Evolutionary conservation across 37 sponge, comb jelly and placozoan species (phyloP), one percentile per base, ranked within the genome.

Genomic region (Aplysina aerophoba): DNA sequence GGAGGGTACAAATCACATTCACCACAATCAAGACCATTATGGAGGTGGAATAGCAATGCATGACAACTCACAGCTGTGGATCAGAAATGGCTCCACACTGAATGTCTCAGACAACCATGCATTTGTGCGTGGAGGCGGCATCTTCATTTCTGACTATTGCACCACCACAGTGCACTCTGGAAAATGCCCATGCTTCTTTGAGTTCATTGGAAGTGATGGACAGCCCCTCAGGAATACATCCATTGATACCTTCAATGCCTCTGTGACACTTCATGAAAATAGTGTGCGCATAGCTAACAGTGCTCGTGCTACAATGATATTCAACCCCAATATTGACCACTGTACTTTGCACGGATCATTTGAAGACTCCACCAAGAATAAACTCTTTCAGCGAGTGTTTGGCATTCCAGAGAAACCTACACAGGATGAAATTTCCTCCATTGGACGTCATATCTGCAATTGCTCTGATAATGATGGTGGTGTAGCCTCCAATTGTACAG

Each of bases 291-390:
- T 40, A 31, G 71, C 35, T 1, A 69, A 8, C 13, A 11, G 19
- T n/a, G 71, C 35, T 19, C 16, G 38, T 40, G 78, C 54, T 19
- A 50, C 50, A 21, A 75, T 53, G 44, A 17, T 75, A 17, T 75
- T 75, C 54, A 75, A 75, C 53, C 16, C 38, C 44, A 75, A 75
- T 44, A 75, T 75, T 44, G 78, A 75, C 37, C 1, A 75, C 20
- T 75, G 78, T 25, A 40, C 33, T 30, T 35, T 69, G 34, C 1
- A 28, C 3, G 50, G 50, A 44, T 8, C 8, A 8, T 44, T 44
- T 8, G 8, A 44, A 11, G 50, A 44, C 8, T 44, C 50, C 50
- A 8, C 8, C 3, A 44, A 44, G 50, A 44, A 44, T 11, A 8
- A 44, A 8, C 8, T 44, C 3, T 44, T 44, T 44, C 50, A 44